phyloP scores from a whole-genome alignment of 2,113 vertebrate genomes.

The Eonycteris spelaea region DNA sequence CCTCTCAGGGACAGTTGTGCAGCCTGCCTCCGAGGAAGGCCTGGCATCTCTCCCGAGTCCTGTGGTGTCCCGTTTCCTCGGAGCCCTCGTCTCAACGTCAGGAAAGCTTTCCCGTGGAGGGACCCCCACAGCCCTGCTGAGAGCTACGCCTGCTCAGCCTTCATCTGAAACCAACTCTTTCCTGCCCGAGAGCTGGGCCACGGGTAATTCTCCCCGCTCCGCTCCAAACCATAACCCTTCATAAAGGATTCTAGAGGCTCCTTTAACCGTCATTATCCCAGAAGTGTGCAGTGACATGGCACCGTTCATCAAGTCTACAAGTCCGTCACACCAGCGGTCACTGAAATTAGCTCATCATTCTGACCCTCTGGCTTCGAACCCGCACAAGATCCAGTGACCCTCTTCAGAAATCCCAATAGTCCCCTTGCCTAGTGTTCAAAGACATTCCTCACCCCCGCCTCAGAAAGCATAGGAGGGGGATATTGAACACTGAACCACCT shows the following conservation, averaged over 20 bases:
- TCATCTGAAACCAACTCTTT: not conserved
- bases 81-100: not conserved
- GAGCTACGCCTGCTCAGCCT: not conserved
- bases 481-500: not conserved
- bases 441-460: not conserved
- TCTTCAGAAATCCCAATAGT: not conserved
- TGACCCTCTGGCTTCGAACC: not conserved
- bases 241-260: constrained; percentile 6
- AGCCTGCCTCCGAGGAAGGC: not conserved
- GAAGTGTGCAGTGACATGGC: not conserved
- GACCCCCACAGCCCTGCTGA: not conserved
- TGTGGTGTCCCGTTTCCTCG: not conserved
- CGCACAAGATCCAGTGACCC: not conserved
- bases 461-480: not conserved
- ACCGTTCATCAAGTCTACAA: not conserved
- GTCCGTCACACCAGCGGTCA: not conserved
- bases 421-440: not conserved
- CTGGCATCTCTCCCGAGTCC: not conserved
- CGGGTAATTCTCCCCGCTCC: not conserved
- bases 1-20: not conserved
- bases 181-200: not conserved
- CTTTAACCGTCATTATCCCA: not conserved
- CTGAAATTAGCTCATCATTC: not conserved
- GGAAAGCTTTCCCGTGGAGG: not conserved
- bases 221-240: not conserved